Conservation (phyloP, 2,113 vertebrate genomes). For the Antennarius striatus region DNA sequence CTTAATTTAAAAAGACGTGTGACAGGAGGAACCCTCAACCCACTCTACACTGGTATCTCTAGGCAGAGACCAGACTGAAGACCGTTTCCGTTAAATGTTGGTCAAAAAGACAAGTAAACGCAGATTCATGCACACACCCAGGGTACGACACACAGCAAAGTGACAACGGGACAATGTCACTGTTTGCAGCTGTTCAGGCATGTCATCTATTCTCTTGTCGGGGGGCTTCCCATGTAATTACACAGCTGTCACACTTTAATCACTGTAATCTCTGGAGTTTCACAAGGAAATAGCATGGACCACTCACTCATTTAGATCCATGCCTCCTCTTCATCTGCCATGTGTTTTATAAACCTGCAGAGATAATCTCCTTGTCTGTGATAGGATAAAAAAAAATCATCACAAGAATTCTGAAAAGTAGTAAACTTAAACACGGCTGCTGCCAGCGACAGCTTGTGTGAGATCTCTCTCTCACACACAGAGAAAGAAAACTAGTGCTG, state of each 20-base stretch:
- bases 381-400: conserved; percentile 13
- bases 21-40: neutral
- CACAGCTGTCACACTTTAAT: conserved; percentile 72
- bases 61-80: neutral
- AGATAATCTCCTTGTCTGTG: conserved; percentile 41
- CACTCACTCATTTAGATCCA: conserved; percentile 54
- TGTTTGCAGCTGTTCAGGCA: conserved; percentile 67
- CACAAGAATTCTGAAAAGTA: conserved; percentile 2
- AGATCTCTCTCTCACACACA: conserved; percentile 10
- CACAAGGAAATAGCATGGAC: conserved; percentile 49
- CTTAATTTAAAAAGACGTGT: no score
- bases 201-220: conserved; percentile 51
- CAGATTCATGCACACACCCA: conserved; percentile 19
- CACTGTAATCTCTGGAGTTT: conserved; percentile 64
- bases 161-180: conserved; percentile 44
- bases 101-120: conserved; percentile 22
- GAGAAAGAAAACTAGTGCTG: conserved; percentile 10
- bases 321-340: conserved; percentile 35
- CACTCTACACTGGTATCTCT: neutral
- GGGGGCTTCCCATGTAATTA: conserved; percentile 67
- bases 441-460: conserved; percentile 21
- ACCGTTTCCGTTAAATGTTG: conserved; percentile 6
- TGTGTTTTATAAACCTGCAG: conserved; percentile 44
- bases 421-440: conserved; percentile 1
- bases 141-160: conserved; percentile 13